A percentile compares a stretch with the other conserved stretches of the same genome.
phyloP scores from a whole-genome alignment of 2,113 vertebrate species.

The Sinocyclocheilus maitianheensis region DNA sequence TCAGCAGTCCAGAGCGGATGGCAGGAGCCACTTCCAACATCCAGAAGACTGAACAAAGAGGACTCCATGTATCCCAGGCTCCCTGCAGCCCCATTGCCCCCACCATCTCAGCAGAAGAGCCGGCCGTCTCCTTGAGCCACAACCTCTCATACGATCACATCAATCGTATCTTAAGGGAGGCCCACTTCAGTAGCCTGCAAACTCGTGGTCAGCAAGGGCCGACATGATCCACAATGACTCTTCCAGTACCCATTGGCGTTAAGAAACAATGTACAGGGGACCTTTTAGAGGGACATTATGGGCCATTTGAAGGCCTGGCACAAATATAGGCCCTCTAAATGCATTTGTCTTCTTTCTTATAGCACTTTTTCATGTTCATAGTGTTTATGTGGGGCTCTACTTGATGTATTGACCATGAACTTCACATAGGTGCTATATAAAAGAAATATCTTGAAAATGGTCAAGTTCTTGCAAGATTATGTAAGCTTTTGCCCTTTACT shows the following conservation, averaged over 20 bases:
- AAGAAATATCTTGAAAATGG: constrained; percentile 39
- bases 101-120: constrained; percentile 51
- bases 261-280: constrained; percentile 44
- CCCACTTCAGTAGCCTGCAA: constrained; percentile 95
- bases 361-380: constrained; percentile 49
- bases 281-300: not conserved
- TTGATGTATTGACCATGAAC: constrained; percentile 43
- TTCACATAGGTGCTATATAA: constrained; percentile 60
- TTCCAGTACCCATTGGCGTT: constrained; percentile 69
- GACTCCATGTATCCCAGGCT: constrained; percentile 62
- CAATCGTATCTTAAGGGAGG: constrained; percentile 96
- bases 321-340: constrained; percentile 50
- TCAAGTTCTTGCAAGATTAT: constrained; percentile 43
- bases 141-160: constrained; percentile 79
- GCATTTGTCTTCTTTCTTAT: constrained; percentile 60
- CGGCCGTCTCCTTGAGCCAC: constrained; percentile 65
- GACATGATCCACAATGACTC: constrained; percentile 66
- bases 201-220: constrained; percentile 82
- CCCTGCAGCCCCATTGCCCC: constrained; percentile 61
- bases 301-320: constrained; percentile 25
- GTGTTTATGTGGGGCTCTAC: constrained; percentile 45
- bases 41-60: constrained; percentile 66
- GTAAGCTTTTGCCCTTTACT: constrained; percentile 22
- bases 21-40: constrained; percentile 59
- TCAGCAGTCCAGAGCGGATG: constrained; percentile 72